These are phyloP conservation scores for Gallinago media DNA, from an alignment of 2,113 vertebrate species.

Conservation along the genomic window DNA sequence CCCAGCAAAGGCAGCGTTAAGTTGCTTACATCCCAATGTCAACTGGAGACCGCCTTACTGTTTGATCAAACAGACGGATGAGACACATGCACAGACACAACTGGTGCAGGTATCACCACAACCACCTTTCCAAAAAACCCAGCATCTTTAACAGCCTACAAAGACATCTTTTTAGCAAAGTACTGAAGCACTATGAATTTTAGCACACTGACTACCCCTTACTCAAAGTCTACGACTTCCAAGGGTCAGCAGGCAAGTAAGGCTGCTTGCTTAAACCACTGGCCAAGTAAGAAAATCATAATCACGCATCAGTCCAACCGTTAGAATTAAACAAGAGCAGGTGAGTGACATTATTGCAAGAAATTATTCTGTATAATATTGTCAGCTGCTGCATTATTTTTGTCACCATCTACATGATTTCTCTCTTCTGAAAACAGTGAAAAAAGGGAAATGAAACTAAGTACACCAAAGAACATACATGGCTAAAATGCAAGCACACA, in stretches of 20 bases:
- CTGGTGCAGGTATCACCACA: neutral
- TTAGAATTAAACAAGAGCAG: neutral
- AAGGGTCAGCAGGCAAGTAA: neutral
- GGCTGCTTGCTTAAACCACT: neutral
- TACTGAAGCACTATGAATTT: neutral
- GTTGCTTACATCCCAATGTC: neutral
- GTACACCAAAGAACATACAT: accelerated
- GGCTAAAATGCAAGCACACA: neutral
- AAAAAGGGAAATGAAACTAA: neutral
- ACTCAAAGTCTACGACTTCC: neutral
- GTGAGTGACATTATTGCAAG: neutral
- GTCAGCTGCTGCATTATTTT: neutral
- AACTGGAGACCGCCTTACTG: neutral
- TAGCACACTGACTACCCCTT: neutral
- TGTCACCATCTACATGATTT: neutral
- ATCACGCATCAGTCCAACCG: neutral
- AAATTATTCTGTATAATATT: neutral
- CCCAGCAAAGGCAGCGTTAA: neutral
- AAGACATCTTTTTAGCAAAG: neutral
- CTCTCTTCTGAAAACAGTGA: neutral
- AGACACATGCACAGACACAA: neutral
- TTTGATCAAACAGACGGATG: neutral
- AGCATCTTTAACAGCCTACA: neutral
- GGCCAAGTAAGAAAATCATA: neutral
- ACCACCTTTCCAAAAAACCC: neutral